Evolutionary conservation across 2,888 invertebrate species (phyloP).

Genomic region (Macrosoma leucophasiata): DNA sequence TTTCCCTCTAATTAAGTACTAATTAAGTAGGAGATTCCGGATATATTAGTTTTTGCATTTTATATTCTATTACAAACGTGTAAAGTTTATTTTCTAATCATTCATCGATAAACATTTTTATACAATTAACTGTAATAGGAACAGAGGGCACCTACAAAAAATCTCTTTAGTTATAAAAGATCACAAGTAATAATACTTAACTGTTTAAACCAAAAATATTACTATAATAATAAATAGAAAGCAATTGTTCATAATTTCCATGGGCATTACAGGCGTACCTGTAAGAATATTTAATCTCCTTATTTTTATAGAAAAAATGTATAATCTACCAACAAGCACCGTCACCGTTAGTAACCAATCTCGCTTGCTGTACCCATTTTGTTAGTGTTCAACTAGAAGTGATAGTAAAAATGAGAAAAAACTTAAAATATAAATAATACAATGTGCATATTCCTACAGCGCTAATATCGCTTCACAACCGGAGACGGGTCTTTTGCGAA

Average conservation of each 20-base stretch:
- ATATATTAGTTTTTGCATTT: slow-evolving; percentile 24
- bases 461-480: slow-evolving; percentile 3
- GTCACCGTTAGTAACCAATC: slow-evolving; percentile 34
- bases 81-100: background rate
- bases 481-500: too few relatives aligned
- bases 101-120: slow-evolving; percentile 24
- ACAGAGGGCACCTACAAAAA: slow-evolving; percentile 48
- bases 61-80: slow-evolving; percentile 21
- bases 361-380: slow-evolving; percentile 29
- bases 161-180: slow-evolving; percentile 46
- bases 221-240: slow-evolving; percentile 37
- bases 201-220: slow-evolving; percentile 14
- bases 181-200: slow-evolving; percentile 28
- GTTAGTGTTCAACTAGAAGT: slow-evolving; percentile 42
- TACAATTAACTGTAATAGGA: slow-evolving; percentile 39
- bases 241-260: slow-evolving; percentile 52
- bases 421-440: slow-evolving; percentile 27
- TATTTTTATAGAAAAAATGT: slow-evolving; percentile 11
- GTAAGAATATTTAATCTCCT: slow-evolving; percentile 44
- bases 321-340: slow-evolving; percentile 24
- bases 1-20: slow-evolving; percentile 67
- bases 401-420: slow-evolving; percentile 27
- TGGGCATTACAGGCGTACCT: slow-evolving; percentile 65
- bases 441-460: slow-evolving; percentile 25
- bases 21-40: slow-evolving; percentile 69